Conservation (phyloP, 2,113 vertebrate species). For the Hemiprocne comata region DNA sequence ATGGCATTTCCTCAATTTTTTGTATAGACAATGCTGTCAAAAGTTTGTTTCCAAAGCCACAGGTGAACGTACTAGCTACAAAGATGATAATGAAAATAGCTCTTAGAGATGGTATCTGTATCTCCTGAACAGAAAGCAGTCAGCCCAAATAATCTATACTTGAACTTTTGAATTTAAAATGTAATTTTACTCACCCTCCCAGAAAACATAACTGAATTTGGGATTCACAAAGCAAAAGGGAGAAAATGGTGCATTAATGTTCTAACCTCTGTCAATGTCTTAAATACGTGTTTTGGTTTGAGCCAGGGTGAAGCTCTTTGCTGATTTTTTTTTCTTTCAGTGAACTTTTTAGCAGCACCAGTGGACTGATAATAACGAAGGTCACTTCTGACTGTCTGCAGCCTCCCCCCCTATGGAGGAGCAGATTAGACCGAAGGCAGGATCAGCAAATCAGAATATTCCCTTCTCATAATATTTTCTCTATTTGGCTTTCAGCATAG, state of each 20-base stretch:
- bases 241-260: background rate
- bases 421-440: too few species aligned
- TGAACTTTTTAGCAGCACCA: too few species aligned
- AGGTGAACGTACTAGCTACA: background rate
- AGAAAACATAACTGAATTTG: background rate
- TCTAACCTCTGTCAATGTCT: background rate
- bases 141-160: background rate
- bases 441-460: too few species aligned
- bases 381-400: too few species aligned
- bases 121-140: background rate
- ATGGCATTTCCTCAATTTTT: background rate
- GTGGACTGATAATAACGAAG: too few species aligned
- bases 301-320: too few species aligned
- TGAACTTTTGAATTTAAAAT: background rate
- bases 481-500: too few species aligned
- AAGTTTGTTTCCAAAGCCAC: background rate
- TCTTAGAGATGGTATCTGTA: background rate
- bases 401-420: too few species aligned
- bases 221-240: background rate
- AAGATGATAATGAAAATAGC: background rate
- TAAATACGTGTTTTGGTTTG: too few species aligned
- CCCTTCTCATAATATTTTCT: too few species aligned
- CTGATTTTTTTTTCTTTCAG: too few species aligned
- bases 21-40: background rate
- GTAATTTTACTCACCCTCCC: background rate